Evolutionary conservation across 2,888 invertebrate genomes (phyloP).

Genomic region (Oegoconia quadripuncta): DNA sequence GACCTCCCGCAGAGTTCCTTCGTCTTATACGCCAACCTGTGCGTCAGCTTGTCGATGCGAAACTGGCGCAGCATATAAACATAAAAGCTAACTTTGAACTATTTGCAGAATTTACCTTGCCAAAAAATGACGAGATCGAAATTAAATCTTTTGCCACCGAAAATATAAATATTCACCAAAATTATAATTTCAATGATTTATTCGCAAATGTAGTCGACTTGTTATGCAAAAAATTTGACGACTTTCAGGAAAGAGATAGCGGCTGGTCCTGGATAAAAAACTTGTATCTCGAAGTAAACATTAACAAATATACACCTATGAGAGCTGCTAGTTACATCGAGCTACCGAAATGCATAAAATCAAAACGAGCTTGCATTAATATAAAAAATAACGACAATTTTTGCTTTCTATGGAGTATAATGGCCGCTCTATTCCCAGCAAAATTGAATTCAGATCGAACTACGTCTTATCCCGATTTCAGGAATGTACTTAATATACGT

Average conservation of each 20-base stretch:
- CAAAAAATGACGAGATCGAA: neutral
- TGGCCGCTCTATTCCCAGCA: slow-evolving; percentile 1
- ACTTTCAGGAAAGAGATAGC: slow-evolving; percentile 4
- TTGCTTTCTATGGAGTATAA: slow-evolving; percentile 2
- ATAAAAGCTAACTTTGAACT: slow-evolving; percentile 7
- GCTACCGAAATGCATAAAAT: slow-evolving; percentile 1
- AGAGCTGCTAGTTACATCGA: neutral
- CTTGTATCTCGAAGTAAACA: slow-evolving; percentile 1
- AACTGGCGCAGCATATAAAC: neutral
- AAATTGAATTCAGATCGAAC: neutral
- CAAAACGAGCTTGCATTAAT: slow-evolving; percentile 1
- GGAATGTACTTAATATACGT: neutral
- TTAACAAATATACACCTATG: slow-evolving; percentile 2
- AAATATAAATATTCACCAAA: slow-evolving; percentile 1
- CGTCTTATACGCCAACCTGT: too few species aligned
- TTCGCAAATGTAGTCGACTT: neutral
- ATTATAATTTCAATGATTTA: slow-evolving; percentile 2
- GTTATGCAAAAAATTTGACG: neutral
- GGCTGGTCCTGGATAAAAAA: slow-evolving; percentile 1
- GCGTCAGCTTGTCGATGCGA: too few species aligned
- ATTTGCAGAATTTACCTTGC: slow-evolving; percentile 3
- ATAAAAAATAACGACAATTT: neutral
- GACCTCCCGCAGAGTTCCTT: too few species aligned
- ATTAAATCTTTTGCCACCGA: slow-evolving; percentile 6
- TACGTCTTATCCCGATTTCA: slow-evolving; percentile 1